Evolutionary conservation across 2,888 invertebrate species (phyloP).

Genomic region (Pristionchus arcanus): DNA sequence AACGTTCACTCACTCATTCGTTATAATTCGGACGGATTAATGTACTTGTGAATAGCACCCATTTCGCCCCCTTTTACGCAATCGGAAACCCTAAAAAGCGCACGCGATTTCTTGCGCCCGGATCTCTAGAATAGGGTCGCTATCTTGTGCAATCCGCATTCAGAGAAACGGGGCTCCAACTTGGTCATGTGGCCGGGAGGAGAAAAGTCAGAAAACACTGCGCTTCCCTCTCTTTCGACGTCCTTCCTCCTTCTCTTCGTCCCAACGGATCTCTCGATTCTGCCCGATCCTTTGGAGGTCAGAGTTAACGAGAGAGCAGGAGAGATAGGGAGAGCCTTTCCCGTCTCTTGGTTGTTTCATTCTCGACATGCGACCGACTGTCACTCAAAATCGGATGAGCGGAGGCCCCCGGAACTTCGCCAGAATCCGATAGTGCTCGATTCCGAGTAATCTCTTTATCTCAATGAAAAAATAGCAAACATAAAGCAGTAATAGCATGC

Average conservation of each 20-base stretch:
- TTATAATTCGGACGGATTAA: too few relatives aligned
- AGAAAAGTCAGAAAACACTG: conserved; percentile 7
- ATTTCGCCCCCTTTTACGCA: background rate
- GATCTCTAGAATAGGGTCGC: background rate
- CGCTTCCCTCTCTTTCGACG: background rate
- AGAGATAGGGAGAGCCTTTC: background rate
- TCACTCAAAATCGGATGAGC: background rate
- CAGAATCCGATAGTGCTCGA: background rate
- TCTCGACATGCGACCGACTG: conserved; percentile 32
- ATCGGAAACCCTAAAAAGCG: background rate
- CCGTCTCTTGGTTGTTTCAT: background rate
- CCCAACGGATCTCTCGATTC: background rate
- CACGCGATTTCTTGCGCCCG: background rate
- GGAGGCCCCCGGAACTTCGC: background rate
- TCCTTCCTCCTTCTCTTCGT: background rate
- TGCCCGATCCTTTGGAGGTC: background rate
- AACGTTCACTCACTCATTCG: too few relatives aligned
- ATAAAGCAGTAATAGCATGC: too few relatives aligned
- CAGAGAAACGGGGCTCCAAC: background rate
- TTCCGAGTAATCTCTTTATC: background rate
- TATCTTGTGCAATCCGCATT: background rate
- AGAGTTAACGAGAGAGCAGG: background rate
- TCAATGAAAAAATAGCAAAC: too few relatives aligned
- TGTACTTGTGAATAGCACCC: too few relatives aligned
- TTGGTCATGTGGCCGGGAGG: background rate